Evolutionary conservation across 35 echinoderm and acorn worm species (phyloP), one percentile per base, ranked within the genome.

Genomic region (Stichopus chloronotus): DNA sequence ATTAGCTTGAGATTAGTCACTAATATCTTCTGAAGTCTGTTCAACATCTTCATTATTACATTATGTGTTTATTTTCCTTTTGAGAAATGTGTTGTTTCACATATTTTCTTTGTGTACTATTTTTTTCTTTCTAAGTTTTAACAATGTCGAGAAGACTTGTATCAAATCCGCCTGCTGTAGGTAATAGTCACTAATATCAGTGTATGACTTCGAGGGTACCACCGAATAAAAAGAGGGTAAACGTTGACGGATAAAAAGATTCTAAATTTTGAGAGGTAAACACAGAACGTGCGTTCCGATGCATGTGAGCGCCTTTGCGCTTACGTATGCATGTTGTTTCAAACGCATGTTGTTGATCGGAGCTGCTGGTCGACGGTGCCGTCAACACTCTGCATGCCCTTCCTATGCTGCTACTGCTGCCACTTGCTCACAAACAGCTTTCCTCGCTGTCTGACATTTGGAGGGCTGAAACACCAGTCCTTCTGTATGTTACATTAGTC

Each of bases 301-400:
- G 82, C 82, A 85, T 85, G 55, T 85, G 82, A 85, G 82, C 58
- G 82, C 82, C 57, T 58, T 4, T 85, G 82, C 56, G 58, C 55
- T 58, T 85, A 19, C 82, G 55, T 56, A 53, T 83, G 80, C 80
- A 85, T 85, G 82, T 22, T 58, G 82, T 58, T 7, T 65, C 22
- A 7, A 74, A 74, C 22, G 69, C 69, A 74, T 74, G 69, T 20
- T 74, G 69, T 74, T 20, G 69, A 74, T 74, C 7, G 22, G 30
- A 43, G 30, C 30, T 43, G 30, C 30, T 3, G 30, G 30, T 43
- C 30, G 30, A 43, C 30, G 30, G 57, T 85, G 82, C 11, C 56
- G 82, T 85, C 19, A 58, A 85, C 82, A 58, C 53, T 7, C 55
- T 85, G 82, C 82, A 85, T 85, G 82, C 55, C 21, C 54, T 22